phyloP scores from a whole-genome alignment of 2,797 vertebrate genomes.

The Amazona finschi region DNA sequence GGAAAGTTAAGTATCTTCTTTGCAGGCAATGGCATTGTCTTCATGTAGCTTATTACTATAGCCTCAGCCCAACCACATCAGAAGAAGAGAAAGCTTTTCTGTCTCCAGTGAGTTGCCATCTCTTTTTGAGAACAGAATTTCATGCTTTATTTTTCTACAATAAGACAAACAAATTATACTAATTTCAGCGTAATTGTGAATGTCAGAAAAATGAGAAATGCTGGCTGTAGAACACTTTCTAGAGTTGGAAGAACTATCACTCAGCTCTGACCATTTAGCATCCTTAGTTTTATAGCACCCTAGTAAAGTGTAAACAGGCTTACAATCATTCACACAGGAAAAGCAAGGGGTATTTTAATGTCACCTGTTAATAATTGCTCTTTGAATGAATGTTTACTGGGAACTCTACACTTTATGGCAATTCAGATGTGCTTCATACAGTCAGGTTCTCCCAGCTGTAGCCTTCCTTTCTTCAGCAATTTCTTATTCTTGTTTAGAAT shows the following conservation, averaged over 20 bases:
- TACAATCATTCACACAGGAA: background rate
- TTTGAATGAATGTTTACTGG: background rate
- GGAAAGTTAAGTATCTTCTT: background rate
- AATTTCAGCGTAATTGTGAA: slow-evolving; percentile 16
- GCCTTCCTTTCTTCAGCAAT: background rate
- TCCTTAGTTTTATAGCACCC: background rate
- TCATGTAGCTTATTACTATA: background rate
- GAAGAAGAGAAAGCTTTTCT: slow-evolving; percentile 1
- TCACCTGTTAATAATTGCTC: background rate
- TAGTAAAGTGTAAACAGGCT: background rate
- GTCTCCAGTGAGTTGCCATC: background rate
- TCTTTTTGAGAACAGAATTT: background rate
- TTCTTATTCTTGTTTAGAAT: background rate
- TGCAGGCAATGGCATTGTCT: background rate
- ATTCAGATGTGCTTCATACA: background rate
- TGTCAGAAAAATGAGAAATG: slow-evolving; percentile 11
- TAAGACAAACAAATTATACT: slow-evolving; percentile 12
- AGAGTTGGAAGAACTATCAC: background rate
- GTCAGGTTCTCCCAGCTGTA: background rate
- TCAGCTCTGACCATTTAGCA: background rate
- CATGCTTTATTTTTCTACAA: background rate
- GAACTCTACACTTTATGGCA: background rate
- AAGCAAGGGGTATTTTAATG: background rate
- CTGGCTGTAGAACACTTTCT: background rate
- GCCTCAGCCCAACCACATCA: background rate